These are phyloP conservation scores for Anas flavirostris DNA, from an alignment of 2,797 vertebrate genomes.

Conservation along the genomic window DNA sequence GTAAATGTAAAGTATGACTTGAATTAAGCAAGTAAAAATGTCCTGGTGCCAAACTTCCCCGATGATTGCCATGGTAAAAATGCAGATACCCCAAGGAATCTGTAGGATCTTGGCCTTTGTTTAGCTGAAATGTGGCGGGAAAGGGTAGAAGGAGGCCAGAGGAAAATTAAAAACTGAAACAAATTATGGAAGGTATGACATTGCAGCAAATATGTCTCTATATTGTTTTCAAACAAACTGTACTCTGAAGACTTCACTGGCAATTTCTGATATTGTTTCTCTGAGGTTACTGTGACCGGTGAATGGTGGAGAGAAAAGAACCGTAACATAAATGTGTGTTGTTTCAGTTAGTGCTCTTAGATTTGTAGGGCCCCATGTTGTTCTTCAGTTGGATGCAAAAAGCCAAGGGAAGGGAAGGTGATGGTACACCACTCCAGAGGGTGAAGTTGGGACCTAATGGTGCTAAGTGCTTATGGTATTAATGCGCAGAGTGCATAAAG, in stretches of 20 bases:
- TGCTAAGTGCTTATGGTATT: background rate
- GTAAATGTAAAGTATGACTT: background rate
- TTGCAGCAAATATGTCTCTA: background rate
- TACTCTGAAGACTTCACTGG: background rate
- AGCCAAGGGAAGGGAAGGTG: background rate
- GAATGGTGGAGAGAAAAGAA: background rate
- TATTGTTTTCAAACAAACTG: background rate
- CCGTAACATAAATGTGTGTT: background rate
- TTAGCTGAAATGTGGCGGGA: background rate
- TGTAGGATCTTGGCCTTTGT: background rate
- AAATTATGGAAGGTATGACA: background rate
- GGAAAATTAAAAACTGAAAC: background rate
- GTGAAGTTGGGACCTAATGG: background rate
- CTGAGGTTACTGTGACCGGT: background rate
- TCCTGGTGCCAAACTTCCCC: background rate
- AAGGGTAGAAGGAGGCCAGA: background rate
- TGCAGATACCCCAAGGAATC: background rate
- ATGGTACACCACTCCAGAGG: background rate
- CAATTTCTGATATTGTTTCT: background rate
- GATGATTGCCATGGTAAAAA: background rate
- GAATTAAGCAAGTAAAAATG: background rate
- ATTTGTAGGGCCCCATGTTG: background rate
- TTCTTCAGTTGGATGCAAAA: background rate
- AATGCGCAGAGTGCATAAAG: background rate
- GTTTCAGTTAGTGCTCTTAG: background rate